Conservation (phyloP, 2,888 invertebrate genomes). For the Amphipyra berbera region DNA sequence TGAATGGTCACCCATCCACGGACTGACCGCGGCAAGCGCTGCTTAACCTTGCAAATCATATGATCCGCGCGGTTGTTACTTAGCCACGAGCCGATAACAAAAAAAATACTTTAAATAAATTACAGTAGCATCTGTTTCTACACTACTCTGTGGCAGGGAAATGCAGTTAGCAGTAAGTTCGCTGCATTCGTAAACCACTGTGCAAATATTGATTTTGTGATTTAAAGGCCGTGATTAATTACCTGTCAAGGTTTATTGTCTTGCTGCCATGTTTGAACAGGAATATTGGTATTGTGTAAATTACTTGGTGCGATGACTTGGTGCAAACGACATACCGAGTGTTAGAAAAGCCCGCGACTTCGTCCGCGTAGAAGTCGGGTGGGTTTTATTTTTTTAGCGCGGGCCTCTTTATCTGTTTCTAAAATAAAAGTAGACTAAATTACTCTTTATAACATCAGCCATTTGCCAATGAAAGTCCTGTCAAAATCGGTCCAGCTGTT, state of each 20-base stretch:
- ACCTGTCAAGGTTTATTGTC: slow-evolving; percentile 71
- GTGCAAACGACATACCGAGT: slow-evolving; percentile 1
- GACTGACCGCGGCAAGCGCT: no score
- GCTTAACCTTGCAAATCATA: no score
- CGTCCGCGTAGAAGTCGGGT: no score
- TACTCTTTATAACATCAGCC: no score
- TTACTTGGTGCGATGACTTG: slow-evolving; percentile 32
- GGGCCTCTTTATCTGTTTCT: no score
- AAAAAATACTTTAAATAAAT: background rate
- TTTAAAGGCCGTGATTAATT: slow-evolving; percentile 73
- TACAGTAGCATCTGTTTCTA: slow-evolving; percentile 5
- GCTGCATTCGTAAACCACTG: slow-evolving; percentile 56
- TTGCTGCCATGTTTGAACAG: slow-evolving; percentile 49
- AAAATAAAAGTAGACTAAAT: no score
- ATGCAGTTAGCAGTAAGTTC: slow-evolving; percentile 52
- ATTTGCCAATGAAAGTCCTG: no score
- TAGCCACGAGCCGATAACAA: no score
- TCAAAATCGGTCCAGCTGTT: no score
- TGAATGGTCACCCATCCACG: no score
- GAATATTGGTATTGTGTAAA: slow-evolving; percentile 38
- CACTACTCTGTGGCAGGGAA: slow-evolving; percentile 36
- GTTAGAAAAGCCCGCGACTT: slow-evolving; percentile 10
- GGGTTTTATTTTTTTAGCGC: no score
- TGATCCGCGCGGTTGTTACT: no score
- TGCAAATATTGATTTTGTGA: slow-evolving; percentile 73